A percentile compares a stretch with the other conserved stretches of the same genome.
These are phyloP conservation scores for Schizopygopsis pylzovi DNA, from an alignment of 2,797 vertebrate species.

Conservation along the genomic window DNA sequence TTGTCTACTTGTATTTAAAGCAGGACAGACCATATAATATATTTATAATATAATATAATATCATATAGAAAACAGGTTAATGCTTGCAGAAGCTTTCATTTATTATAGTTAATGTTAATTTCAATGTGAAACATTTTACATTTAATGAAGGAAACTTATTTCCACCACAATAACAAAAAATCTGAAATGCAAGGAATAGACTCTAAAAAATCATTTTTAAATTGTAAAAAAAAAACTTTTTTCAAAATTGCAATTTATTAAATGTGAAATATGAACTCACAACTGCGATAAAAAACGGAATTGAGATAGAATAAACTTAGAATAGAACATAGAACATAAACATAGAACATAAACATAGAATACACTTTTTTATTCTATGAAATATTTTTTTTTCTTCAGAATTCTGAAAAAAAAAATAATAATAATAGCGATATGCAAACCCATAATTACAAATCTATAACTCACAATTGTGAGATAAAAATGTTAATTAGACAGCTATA, in stretches of 20 bases:
- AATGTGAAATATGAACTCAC: background rate
- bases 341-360: too few relatives aligned
- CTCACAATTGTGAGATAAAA: background rate
- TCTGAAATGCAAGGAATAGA: background rate
- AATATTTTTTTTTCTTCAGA: background rate
- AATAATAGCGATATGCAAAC: too few relatives aligned
- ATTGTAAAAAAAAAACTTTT: too few relatives aligned
- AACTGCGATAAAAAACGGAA: too few relatives aligned
- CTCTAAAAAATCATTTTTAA: too few relatives aligned
- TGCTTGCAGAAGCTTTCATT: background rate
- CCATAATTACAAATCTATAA: too few relatives aligned
- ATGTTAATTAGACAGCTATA: background rate
- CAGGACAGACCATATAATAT: too few relatives aligned
- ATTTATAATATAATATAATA: background rate
- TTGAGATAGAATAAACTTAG: too few relatives aligned
- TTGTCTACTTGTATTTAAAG: background rate
- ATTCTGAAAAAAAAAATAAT: too few relatives aligned
- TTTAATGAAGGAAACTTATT: background rate
- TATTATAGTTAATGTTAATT: too few relatives aligned
- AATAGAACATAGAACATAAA: too few relatives aligned
- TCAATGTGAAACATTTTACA: background rate
- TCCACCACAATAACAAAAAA: background rate
- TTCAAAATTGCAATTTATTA: background rate
- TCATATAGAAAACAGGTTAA: background rate
- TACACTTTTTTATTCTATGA: background rate